Evolutionary conservation across 92 coral and sea anemone genomes (phyloP).

Genomic region (Siderastrea radians): DNA sequence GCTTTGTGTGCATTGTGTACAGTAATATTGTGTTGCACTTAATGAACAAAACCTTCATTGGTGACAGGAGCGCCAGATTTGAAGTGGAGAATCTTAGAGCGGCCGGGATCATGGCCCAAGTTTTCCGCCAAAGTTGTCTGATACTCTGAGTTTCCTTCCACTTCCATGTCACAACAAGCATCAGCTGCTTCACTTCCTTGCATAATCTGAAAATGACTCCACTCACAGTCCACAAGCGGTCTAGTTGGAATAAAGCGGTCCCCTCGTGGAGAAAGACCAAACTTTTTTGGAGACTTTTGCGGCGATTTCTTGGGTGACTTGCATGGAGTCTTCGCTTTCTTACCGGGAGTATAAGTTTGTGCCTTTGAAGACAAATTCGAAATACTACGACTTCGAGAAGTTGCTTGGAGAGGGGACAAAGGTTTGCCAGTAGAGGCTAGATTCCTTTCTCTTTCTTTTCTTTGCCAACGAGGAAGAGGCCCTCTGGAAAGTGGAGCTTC

Average conservation of each 20-base stretch:
- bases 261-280: constrained; percentile 72
- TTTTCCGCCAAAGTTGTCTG: constrained; percentile 27
- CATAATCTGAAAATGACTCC: constrained; percentile 91
- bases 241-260: constrained; percentile 97
- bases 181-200: constrained; percentile 67
- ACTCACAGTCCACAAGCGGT: constrained; percentile 79
- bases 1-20: too few relatives aligned
- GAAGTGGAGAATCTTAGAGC: constrained; percentile 89
- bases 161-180: constrained; percentile 53
- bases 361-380: constrained; percentile 35
- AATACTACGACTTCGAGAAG: constrained; percentile 20
- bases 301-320: constrained; percentile 91
- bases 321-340: constrained; percentile 59
- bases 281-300: constrained; percentile 69
- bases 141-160: constrained; percentile 50
- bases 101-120: constrained; percentile 29
- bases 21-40: background rate
- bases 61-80: constrained; percentile 90
- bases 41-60: constrained; percentile 77
- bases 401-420: constrained; percentile 56
- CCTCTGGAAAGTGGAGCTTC: constrained; percentile 92
- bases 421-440: constrained; percentile 59
- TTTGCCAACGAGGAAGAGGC: constrained; percentile 95
- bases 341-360: constrained; percentile 63
- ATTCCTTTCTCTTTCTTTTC: constrained; percentile 75